A percentile compares a stretch with the other conserved stretches of the same genome.
Conservation (phyloP, 2,797 vertebrate species). For the Squalus acanthias region DNA sequence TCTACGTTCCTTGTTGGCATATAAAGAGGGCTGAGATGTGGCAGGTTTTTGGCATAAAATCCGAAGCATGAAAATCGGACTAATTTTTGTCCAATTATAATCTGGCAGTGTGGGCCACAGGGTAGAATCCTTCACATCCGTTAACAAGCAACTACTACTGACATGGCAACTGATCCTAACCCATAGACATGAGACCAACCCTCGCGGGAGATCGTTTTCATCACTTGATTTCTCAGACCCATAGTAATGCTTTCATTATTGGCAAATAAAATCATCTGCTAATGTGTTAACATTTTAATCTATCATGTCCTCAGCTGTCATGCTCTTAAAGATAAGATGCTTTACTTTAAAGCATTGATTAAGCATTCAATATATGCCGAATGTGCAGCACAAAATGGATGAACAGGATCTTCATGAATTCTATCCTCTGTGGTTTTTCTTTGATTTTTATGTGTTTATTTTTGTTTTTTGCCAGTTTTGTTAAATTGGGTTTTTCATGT, state of each 20-base stretch:
- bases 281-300: conserved; percentile 27
- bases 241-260: conserved; percentile 13
- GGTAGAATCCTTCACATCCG: conserved; percentile 12
- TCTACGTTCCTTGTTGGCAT: conserved; percentile 22
- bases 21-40: neutral
- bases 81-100: conserved; percentile 39
- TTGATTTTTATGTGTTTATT: no score
- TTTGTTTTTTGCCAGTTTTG: neutral
- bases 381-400: conserved; percentile 11
- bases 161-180: conserved; percentile 27
- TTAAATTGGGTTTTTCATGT: neutral
- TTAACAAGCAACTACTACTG: conserved; percentile 24
- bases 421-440: neutral
- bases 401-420: neutral
- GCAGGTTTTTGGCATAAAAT: conserved; percentile 25
- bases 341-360: conserved; percentile 11
- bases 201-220: neutral
- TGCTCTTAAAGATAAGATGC: neutral
- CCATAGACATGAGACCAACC: neutral
- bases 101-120: conserved; percentile 31
- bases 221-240: conserved; percentile 7
- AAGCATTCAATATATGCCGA: neutral
- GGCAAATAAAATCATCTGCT: conserved; percentile 35
- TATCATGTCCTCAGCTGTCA: conserved; percentile 19
- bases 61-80: conserved; percentile 36